These are phyloP conservation scores for Eulemur rubriventer DNA, from an alignment of 2,797 vertebrate species.

Conservation along the genomic window DNA sequence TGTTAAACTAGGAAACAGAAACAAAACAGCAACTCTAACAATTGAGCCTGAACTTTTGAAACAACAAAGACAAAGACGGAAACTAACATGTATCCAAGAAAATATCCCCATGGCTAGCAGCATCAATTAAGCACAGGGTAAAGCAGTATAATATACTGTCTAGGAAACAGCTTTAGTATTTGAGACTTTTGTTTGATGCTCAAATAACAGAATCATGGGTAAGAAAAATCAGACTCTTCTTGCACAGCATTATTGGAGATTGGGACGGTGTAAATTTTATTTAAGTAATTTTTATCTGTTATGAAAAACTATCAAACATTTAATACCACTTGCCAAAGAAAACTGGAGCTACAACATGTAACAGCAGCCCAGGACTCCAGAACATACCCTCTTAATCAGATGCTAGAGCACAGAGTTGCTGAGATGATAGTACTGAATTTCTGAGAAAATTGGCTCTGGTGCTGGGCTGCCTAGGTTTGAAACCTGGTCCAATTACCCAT, in stretches of 20 bases:
- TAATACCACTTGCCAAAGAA: neutral
- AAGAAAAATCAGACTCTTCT: conserved; percentile 25
- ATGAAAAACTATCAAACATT: conserved; percentile 10
- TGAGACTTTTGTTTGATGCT: neutral
- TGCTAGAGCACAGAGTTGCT: neutral
- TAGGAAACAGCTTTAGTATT: neutral
- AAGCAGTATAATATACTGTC: neutral
- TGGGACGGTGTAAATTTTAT: neutral
- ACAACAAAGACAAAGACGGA: neutral
- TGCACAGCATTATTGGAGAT: neutral
- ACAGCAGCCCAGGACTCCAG: neutral
- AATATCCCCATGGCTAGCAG: neutral
- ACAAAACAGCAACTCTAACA: neutral
- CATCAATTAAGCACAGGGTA: neutral
- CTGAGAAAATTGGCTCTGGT: neutral
- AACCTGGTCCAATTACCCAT: neutral
- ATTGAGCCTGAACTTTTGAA: neutral
- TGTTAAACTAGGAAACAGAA: conserved; percentile 21
- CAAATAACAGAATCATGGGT: neutral
- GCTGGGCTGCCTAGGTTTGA: neutral
- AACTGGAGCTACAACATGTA: neutral
- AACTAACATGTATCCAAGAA: neutral
- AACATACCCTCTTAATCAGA: neutral
- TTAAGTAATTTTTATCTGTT: conserved; percentile 5
- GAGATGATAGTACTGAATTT: neutral